Evolutionary conservation across 2,888 invertebrate species (phyloP).

Genomic region (Tortrix viridana): DNA sequence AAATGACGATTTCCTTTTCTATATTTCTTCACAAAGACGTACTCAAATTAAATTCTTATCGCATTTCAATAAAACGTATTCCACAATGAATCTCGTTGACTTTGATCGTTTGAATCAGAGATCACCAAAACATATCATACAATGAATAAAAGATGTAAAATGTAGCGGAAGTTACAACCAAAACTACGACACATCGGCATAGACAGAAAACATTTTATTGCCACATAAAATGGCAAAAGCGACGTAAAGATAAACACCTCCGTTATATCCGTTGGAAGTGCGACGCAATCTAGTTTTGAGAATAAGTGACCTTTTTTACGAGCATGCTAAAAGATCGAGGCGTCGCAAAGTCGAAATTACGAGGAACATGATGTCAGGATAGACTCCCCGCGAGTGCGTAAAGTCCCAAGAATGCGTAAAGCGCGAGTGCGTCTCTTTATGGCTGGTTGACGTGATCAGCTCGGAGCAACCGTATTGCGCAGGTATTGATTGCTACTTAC

Average conservation of each 20-base stretch:
- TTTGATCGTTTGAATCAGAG: no score
- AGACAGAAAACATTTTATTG: slow-evolving; percentile 23
- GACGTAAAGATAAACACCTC: slow-evolving; percentile 32
- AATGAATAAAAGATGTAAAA: slow-evolving; percentile 5
- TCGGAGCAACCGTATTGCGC: slow-evolving; percentile 4
- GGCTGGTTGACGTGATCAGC: background rate
- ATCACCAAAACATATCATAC: background rate
- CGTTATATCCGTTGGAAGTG: slow-evolving; percentile 11
- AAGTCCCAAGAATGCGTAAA: background rate
- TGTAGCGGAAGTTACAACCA: slow-evolving; percentile 19
- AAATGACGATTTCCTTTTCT: no score
- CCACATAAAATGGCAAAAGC: slow-evolving; percentile 27
- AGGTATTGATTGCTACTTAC: slow-evolving; percentile 8
- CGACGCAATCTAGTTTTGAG: slow-evolving; percentile 30
- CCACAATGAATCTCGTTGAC: no score
- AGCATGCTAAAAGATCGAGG: slow-evolving; percentile 25
- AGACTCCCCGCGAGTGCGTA: slow-evolving; percentile 19
- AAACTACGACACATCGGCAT: slow-evolving; percentile 10
- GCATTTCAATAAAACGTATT: no score
- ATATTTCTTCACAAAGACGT: background rate
- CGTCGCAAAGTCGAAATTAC: slow-evolving; percentile 18
- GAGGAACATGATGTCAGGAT: slow-evolving; percentile 8
- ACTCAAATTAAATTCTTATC: background rate
- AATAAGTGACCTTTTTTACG: slow-evolving; percentile 30
- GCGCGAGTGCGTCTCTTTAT: slow-evolving; percentile 2